Evolutionary conservation across 1,140 invertebrate species (phyloP), one percentile per base, ranked within the genome.

Genomic region (Dreissena polymorpha): DNA sequence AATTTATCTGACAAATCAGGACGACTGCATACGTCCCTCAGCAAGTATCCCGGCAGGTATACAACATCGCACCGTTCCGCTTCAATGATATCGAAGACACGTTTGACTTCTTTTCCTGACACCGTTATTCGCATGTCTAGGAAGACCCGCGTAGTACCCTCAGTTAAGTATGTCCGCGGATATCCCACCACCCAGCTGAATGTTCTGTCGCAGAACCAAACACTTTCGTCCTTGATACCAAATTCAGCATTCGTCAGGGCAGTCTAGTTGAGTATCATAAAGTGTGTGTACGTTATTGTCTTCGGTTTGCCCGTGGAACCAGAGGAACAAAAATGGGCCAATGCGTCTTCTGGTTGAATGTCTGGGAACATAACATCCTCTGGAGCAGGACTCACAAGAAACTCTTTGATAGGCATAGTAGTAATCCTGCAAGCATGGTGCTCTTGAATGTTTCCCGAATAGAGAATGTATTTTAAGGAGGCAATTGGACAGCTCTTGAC

Each of bases 171-270:
- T 64, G 70, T 88, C 65, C 73, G 86, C 27, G 14, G 85, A 81
- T 55, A 76, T 16, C 83, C 87, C 64, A 67, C 76, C 27, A 27
- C 86, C 87, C 60, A 86, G 73, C 74, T 80, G 23, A 77, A 85
- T 53, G 81, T 63, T 8, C 81, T 50, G n/a, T 83, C 81, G 12
- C 53, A 76, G 55, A 83, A 83, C 16, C 68, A 76, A 13, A 63
- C 25, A 49, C 65, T 69, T 0, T 83, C 27, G 1, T 63, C 67
- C 0, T 21, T 53, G 10, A 83, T 77, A 2, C 39, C n/a, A 7
- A 77, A 12, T 16, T 7, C 18, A 14, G 25, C 68, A 55, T 63
- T 14, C 21, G 13, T 14, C 23, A 14, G 14, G 16, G 49, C 25
- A 12, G 81, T 75, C 73, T 72, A 76, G 29, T 83, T 83, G 25